These are phyloP conservation scores for Labeo catla DNA, from an alignment of 2,113 vertebrate genomes.

Conservation along the genomic window DNA sequence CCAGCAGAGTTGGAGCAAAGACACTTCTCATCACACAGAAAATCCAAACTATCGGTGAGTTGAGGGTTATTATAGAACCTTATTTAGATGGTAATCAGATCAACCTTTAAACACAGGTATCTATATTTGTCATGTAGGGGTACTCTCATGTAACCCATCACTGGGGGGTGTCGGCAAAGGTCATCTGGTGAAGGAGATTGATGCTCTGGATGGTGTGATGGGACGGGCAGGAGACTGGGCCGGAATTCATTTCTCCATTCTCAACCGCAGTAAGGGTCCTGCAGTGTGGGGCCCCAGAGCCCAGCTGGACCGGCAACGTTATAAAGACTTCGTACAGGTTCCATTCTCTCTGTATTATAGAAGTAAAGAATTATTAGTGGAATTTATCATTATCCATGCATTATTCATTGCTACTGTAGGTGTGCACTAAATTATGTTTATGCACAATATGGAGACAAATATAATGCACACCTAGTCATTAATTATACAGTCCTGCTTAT, in stretches of 20 bases:
- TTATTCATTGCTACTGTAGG: too few species aligned
- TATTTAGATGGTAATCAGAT: not conserved
- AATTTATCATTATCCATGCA: not conserved
- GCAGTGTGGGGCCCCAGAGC: conserved; percentile 96
- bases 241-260: conserved; percentile 90
- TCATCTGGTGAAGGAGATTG: conserved; percentile 90
- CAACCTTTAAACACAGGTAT: not conserved
- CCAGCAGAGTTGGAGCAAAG: conserved; percentile 83
- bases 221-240: conserved; percentile 87
- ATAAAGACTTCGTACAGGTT: conserved; percentile 90
- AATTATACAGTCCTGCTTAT: too few species aligned
- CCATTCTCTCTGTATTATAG: not conserved
- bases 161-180: conserved; percentile 95
- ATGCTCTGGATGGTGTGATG: conserved; percentile 93
- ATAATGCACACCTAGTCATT: too few species aligned
- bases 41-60: conserved; percentile 84
- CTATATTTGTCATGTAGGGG: conserved; percentile 71
- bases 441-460: too few species aligned
- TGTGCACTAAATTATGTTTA: too few species aligned
- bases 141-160: conserved; percentile 95
- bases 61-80: not conserved
- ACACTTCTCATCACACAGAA: conserved; percentile 90
- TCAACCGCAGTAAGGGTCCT: conserved; percentile 91
- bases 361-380: not conserved
- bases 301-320: conserved; percentile 89